Percentiles rank a stretch among this genome's conserved stretches.
Evolutionary conservation across 35 echinoderm and acorn worm species (phyloP).

Genomic region (Anneissia japonica): DNA sequence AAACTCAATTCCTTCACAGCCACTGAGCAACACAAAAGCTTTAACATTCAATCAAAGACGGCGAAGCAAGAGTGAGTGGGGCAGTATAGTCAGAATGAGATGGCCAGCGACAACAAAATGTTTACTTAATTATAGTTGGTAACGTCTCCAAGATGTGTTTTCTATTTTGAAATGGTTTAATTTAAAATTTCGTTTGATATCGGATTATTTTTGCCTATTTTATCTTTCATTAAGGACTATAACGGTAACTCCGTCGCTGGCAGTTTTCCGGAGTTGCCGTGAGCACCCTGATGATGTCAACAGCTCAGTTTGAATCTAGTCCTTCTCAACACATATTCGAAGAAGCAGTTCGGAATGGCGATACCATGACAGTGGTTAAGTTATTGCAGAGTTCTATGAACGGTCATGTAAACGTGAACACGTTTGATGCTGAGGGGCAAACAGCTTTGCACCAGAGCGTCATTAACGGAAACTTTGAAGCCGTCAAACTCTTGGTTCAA

Average conservation of each 20-base stretch:
- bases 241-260: too few species aligned
- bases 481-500: conserved; percentile 58
- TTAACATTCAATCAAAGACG: background rate
- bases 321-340: conserved; percentile 43
- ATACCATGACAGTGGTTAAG: conserved; percentile 36
- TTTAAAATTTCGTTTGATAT: too few species aligned
- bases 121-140: too few species aligned
- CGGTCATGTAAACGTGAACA: conserved; percentile 55
- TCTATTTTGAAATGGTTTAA: too few species aligned
- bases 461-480: conserved; percentile 56
- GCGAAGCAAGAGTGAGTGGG: background rate
- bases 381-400: conserved; percentile 25
- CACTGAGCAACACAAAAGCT: background rate
- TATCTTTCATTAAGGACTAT: too few species aligned
- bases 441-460: conserved; percentile 73
- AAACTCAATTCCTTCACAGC: background rate
- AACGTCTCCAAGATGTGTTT: too few species aligned
- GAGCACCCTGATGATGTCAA: background rate
- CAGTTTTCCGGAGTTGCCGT: too few species aligned
- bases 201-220: too few species aligned
- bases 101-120: background rate
- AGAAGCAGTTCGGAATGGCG: conserved; percentile 53
- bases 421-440: conserved; percentile 67
- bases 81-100: background rate
- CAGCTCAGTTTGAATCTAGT: background rate